Conservation (phyloP, 1,140 invertebrate genomes). For the Aleiodes sp. region DNA sequence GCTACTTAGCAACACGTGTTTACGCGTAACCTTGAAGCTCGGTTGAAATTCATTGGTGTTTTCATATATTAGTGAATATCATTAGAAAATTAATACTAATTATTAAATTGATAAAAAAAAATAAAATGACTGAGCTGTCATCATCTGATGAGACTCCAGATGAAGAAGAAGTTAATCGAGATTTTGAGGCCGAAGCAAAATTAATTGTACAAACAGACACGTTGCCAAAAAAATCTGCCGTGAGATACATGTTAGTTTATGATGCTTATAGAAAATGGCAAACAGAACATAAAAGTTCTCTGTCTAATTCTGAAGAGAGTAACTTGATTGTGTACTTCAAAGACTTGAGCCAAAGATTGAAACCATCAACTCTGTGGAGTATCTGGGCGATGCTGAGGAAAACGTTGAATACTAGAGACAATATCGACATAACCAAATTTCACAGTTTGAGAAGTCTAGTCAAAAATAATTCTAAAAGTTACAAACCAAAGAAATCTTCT, state of each 20-base stretch:
- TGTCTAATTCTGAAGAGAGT: neutral
- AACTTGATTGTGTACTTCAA: neutral
- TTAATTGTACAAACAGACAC: constrained; percentile 29
- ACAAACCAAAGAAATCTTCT: neutral
- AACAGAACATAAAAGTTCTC: neutral
- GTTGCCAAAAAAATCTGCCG: constrained; percentile 8
- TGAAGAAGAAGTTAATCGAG: neutral
- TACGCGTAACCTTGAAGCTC: no score
- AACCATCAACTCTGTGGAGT: neutral
- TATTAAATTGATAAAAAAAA: no score
- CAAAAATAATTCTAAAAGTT: neutral
- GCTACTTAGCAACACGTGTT: no score
- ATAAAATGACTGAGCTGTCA: constrained; percentile 1
- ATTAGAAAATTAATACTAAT: no score
- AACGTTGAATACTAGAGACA: constrained; percentile 3
- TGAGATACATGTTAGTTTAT: neutral
- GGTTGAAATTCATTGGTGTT: no score
- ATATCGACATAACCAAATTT: neutral
- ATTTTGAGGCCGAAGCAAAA: constrained; percentile 1
- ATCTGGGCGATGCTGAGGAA: neutral
- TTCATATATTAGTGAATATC: no score
- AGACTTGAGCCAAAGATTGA: neutral
- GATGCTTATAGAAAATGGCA: neutral
- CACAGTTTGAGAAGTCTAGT: neutral
- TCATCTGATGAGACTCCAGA: neutral